These are phyloP conservation scores for Chaetura pelagica DNA, from an alignment of 2,113 vertebrate genomes.

Conservation along the genomic window DNA sequence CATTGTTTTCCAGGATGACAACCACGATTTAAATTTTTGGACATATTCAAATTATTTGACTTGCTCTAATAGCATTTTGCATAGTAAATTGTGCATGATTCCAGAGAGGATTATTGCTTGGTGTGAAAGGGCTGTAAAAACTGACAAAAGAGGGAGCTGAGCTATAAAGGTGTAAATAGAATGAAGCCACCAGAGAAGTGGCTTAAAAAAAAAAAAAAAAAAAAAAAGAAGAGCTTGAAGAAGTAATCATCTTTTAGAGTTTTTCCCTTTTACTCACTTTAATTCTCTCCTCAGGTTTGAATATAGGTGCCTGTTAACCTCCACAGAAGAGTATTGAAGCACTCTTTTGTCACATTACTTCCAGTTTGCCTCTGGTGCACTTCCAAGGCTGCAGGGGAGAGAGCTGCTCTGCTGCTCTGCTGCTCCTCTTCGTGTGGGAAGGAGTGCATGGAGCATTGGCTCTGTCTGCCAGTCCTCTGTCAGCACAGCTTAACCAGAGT, in stretches of 20 bases:
- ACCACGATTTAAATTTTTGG: not conserved
- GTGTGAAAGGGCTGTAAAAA: not conserved
- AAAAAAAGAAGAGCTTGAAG: not conserved
- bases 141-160: not conserved
- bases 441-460: not conserved
- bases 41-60: not conserved
- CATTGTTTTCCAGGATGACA: not conserved
- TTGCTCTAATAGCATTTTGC: not conserved
- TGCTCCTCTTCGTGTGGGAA: fast-evolving
- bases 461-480: not conserved
- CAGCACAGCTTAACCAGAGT: not conserved
- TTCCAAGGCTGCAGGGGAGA: not conserved
- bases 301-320: not conserved
- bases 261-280: not conserved
- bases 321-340: fast-evolving
- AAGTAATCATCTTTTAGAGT: not conserved
- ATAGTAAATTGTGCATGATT: not conserved
- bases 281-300: not conserved
- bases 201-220: not conserved
- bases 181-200: not conserved
- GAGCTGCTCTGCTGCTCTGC: not conserved
- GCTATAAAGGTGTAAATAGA: not conserved
- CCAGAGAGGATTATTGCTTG: not conserved
- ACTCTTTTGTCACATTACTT: not conserved
- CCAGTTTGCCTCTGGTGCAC: not conserved